These are phyloP conservation scores for Otolemur crassicaudatus DNA, from an alignment of 2,797 vertebrate species.

Conservation along the genomic window DNA sequence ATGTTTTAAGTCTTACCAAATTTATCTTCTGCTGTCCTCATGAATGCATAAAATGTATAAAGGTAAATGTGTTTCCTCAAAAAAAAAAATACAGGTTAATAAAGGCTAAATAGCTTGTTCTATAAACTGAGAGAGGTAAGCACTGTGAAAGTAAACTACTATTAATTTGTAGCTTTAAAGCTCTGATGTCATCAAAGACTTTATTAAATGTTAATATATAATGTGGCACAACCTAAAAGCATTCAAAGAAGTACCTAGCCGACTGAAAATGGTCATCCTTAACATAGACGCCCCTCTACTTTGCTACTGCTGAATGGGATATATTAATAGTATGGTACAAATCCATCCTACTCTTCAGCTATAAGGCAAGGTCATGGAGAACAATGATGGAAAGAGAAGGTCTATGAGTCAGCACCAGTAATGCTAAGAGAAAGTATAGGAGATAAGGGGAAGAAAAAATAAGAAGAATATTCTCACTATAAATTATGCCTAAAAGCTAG, in stretches of 20 bases:
- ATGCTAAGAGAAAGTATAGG: constrained; percentile 22
- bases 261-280: not conserved
- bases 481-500: constrained; percentile 29
- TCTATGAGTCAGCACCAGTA: not conserved
- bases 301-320: not conserved
- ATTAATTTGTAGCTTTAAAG: constrained; percentile 23
- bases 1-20: not conserved
- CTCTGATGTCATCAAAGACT: not conserved
- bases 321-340: not conserved
- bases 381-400: not conserved
- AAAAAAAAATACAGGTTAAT: not conserved
- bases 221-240: not conserved
- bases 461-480: not conserved
- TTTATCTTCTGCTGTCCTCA: not conserved
- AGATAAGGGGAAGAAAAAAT: not conserved
- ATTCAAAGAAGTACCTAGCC: not conserved
- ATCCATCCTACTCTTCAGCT: not conserved
- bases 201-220: not conserved
- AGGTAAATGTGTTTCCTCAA: not conserved
- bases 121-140: not conserved
- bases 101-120: not conserved
- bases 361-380: not conserved
- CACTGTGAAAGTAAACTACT: not conserved
- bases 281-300: not conserved
- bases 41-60: not conserved